phyloP scores from a whole-genome alignment of 1,140 invertebrate species.

The Hyles vespertilio region DNA sequence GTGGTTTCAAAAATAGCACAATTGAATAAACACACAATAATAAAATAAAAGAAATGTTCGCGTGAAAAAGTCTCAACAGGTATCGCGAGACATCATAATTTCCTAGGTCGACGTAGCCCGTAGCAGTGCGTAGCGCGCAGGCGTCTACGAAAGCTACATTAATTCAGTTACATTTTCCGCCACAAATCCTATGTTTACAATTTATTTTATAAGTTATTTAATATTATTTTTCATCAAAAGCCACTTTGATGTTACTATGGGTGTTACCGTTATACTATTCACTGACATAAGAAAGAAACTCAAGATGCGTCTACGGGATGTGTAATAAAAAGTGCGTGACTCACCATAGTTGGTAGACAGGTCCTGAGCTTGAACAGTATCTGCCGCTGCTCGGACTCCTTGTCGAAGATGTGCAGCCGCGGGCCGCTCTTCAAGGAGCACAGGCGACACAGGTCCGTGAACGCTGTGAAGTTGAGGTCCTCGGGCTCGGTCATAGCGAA shows the following conservation, averaged over 20 bases:
- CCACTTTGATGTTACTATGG: background rate
- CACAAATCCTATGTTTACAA: slow-evolving; percentile 28
- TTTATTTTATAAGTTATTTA: slow-evolving; percentile 2
- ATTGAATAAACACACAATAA: too few species aligned
- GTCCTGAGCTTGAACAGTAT: slow-evolving; percentile 82
- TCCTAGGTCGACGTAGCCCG: slow-evolving; percentile 13
- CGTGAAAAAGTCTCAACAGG: slow-evolving; percentile 27
- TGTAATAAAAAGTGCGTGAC: slow-evolving; percentile 30
- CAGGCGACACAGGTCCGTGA: slow-evolving; percentile 81
- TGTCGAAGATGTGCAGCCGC: slow-evolving; percentile 81
- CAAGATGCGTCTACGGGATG: background rate
- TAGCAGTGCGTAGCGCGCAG: slow-evolving; percentile 54
- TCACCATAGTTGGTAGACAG: slow-evolving; percentile 80
- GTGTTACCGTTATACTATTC: too few species aligned
- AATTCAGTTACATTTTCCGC: slow-evolving; percentile 31
- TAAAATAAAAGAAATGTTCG: background rate
- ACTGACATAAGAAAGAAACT: background rate
- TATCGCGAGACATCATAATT: slow-evolving; percentile 17
- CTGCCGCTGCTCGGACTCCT: slow-evolving; percentile 81
- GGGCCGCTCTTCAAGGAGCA: slow-evolving; percentile 81
- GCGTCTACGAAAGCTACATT: slow-evolving; percentile 54
- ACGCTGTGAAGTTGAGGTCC: slow-evolving; percentile 80
- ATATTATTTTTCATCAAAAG: background rate
- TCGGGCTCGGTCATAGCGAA: slow-evolving; percentile 80
- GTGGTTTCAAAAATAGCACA: too few species aligned